Evolutionary conservation across 2,888 invertebrate species (phyloP), one percentile per base, ranked within the genome.

Genomic region (Agonopterix subpropinquella): DNA sequence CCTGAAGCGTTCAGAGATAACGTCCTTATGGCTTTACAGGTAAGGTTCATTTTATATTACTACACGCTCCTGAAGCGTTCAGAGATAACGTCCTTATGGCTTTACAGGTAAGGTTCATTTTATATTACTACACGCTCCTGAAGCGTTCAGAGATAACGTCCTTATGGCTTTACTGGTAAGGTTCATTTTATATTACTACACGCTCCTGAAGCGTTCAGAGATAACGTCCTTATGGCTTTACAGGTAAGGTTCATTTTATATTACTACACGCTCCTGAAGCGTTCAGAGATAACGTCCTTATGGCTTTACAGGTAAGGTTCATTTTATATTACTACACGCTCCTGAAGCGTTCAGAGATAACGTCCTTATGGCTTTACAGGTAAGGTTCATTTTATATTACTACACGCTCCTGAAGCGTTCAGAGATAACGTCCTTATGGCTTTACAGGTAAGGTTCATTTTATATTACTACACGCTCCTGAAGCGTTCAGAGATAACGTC

Each of bases 161-260:
- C 15, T 68, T 1, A 43, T 36, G 2, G 69, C 68, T 4, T 45
- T 71, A 7, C 64, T 64, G 61, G 70, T 69, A 41, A 45, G n/a
- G 10, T 39, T n/a, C 10, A 28, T 28, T 28, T 28, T 28, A 15
- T 15, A n/a, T n/a, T 67, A 1, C 8, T 60, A 2, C 43, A 59
- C 5, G 45, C 48, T 1, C 50, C 57, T 0, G 44, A 42, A 1
- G 49, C 41, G 2, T 45, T 53, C 7, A 5, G 18, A 1, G 37
- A 28, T 0, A 52, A 58, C 7, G 51, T 64, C 1, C 15, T 68
- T 1, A 43, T 36, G 2, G 69, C 68, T 4, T 45, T 71, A 7
- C 63, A 65, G 61, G 70, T 69, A 41, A 45, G 37, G 10, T 37
- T 10, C 9, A 18, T 18, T 18, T 18, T 18, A 15, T 15, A n/a